phyloP scores from a whole-genome alignment of 2,113 vertebrate species.

The Pelmatolapia mariae region DNA sequence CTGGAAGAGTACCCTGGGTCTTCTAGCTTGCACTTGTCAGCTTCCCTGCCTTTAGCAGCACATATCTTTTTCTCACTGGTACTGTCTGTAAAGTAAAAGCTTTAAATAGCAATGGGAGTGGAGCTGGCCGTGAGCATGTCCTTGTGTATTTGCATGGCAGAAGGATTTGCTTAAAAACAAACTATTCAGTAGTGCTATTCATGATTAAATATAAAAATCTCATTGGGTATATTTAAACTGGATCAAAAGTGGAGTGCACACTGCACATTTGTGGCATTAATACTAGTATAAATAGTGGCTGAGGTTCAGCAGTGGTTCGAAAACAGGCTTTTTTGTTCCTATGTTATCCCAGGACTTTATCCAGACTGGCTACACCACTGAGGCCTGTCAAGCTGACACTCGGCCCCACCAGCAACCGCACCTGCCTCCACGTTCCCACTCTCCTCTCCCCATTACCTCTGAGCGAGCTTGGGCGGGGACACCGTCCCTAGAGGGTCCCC shows the following conservation, averaged over 20 bases:
- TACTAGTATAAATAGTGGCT: neutral
- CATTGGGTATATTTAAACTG: neutral
- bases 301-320: neutral
- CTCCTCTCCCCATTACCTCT: constrained; percentile 63
- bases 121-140: neutral
- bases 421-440: constrained; percentile 65
- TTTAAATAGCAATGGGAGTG: neutral
- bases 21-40: neutral
- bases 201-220: neutral
- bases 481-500: constrained; percentile 79
- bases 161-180: neutral
- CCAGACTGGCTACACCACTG: constrained; percentile 84
- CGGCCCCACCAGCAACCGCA: constrained; percentile 69
- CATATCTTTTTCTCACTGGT: neutral
- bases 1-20: neutral
- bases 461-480: constrained; percentile 80
- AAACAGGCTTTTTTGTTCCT: neutral
- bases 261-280: neutral
- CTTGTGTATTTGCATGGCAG: neutral
- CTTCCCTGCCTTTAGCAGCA: neutral
- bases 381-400: constrained; percentile 63
- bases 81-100: neutral
- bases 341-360: constrained; percentile 69
- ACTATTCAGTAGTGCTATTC: neutral
- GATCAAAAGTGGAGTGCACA: neutral